Conservation (phyloP, 2,113 vertebrate genomes). For the Riparia riparia region DNA sequence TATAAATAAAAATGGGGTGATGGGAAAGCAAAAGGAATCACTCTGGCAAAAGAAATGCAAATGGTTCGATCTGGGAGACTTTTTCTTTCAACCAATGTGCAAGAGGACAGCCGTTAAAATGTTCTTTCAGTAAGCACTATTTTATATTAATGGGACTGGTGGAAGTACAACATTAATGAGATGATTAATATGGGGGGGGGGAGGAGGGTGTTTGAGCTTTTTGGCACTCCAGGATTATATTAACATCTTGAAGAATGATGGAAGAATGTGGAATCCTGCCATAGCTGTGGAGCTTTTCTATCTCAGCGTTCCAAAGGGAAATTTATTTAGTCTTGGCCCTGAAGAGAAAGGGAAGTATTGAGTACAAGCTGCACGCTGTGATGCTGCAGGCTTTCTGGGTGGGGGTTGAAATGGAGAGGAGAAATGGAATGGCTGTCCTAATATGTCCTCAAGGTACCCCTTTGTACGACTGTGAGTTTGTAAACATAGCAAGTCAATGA, state of each 20-base stretch:
- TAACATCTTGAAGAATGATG: neutral
- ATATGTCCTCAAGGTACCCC: neutral
- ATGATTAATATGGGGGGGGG: neutral
- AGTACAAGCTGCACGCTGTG: neutral
- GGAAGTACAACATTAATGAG: conserved; percentile 39
- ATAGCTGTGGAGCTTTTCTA: neutral
- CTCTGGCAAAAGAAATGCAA: conserved; percentile 20
- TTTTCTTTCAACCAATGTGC: neutral
- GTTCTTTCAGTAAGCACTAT: conserved; percentile 1
- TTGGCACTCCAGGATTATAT: neutral
- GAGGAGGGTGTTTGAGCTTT: neutral
- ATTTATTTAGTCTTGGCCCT: neutral
- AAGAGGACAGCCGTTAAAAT: conserved; percentile 10
- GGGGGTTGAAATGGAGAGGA: neutral
- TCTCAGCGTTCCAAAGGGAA: neutral
- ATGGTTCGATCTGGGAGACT: neutral
- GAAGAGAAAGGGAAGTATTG: neutral
- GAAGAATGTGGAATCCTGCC: neutral
- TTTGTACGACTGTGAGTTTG: conserved; percentile 6
- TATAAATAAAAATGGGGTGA: neutral
- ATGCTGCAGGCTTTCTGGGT: neutral
- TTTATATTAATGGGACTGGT: conserved; percentile 39
- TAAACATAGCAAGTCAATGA: conserved; percentile 3
- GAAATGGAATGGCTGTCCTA: neutral
- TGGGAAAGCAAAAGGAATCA: neutral